These are phyloP conservation scores for Selene dorsalis DNA, from an alignment of 2,797 vertebrate species.

Conservation along the genomic window DNA sequence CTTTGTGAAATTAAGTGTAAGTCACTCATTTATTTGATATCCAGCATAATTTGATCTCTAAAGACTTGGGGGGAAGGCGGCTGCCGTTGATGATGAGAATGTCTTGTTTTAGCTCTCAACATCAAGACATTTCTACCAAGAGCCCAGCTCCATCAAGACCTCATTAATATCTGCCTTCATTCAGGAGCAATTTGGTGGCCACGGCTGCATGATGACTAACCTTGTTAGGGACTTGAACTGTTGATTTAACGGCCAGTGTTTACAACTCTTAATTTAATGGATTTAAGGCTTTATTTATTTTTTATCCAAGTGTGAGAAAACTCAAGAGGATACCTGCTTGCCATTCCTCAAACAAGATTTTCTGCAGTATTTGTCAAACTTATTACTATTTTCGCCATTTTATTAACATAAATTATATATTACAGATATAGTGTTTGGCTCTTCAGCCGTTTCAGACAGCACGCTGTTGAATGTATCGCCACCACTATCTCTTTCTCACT, in stretches of 20 bases:
- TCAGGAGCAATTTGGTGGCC: constrained; percentile 66
- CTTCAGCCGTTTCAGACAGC: constrained; percentile 13
- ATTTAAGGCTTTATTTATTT: not conserved
- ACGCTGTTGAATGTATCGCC: constrained; percentile 27
- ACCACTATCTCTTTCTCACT: constrained; percentile 33
- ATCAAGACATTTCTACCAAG: constrained; percentile 73
- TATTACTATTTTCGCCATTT: no score
- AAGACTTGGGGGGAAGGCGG: constrained; percentile 67
- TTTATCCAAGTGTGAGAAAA: not conserved
- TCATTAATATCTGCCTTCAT: constrained; percentile 76
- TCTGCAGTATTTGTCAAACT: no score
- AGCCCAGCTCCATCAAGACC: constrained; percentile 69
- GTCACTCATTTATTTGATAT: constrained; percentile 79
- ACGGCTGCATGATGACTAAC: constrained; percentile 63
- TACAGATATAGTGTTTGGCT: constrained; percentile 2
- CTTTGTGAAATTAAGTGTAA: constrained; percentile 75
- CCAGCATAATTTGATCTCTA: constrained; percentile 79
- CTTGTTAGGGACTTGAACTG: constrained; percentile 68
- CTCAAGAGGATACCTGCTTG: not conserved
- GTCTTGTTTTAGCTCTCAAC: constrained; percentile 70
- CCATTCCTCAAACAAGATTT: no score
- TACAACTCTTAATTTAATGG: constrained; percentile 43
- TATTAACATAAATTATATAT: no score
- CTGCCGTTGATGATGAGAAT: constrained; percentile 62
- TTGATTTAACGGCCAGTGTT: constrained; percentile 56